A percentile compares a stretch with the other conserved stretches of the same genome.
phyloP scores from a whole-genome alignment of 2,888 invertebrate genomes.

The Pammene aurita region DNA sequence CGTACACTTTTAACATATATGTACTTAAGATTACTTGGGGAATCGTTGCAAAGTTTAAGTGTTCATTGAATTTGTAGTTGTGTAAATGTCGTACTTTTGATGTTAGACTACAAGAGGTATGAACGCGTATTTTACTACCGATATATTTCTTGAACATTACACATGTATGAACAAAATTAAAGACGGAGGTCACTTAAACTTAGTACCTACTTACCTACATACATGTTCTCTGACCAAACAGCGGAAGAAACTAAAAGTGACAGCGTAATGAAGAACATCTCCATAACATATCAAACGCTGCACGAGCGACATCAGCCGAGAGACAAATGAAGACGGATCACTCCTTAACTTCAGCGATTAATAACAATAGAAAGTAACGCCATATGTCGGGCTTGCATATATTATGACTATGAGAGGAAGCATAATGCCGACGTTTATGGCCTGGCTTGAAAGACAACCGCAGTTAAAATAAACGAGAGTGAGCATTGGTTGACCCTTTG shows the following conservation, averaged over 20 bases:
- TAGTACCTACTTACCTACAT: too few species aligned
- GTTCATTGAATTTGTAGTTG: background rate
- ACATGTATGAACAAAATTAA: too few species aligned
- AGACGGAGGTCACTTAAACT: too few species aligned
- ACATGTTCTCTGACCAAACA: constrained; percentile 1
- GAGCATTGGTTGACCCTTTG: constrained; percentile 3
- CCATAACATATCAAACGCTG: constrained; percentile 29
- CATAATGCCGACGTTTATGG: constrained; percentile 45
- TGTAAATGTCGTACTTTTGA: background rate
- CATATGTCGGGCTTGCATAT: constrained; percentile 57
- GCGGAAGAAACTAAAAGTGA: constrained; percentile 17
- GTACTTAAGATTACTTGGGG: constrained; percentile 11
- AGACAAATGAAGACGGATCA: constrained; percentile 54
- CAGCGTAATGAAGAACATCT: constrained; percentile 35
- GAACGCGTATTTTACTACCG: too few species aligned
- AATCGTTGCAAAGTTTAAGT: background rate
- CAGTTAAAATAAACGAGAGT: background rate
- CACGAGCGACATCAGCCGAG: constrained; percentile 26
- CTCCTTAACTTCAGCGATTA: constrained; percentile 48
- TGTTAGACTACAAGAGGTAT: too few species aligned
- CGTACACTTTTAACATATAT: constrained; percentile 6
- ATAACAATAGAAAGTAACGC: constrained; percentile 57
- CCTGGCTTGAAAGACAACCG: constrained; percentile 7
- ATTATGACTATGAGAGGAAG: constrained; percentile 54
- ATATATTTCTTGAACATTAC: too few species aligned